Conservation (phyloP, 64 coral and sea anemone genomes). For the Anthopleura sola region DNA sequence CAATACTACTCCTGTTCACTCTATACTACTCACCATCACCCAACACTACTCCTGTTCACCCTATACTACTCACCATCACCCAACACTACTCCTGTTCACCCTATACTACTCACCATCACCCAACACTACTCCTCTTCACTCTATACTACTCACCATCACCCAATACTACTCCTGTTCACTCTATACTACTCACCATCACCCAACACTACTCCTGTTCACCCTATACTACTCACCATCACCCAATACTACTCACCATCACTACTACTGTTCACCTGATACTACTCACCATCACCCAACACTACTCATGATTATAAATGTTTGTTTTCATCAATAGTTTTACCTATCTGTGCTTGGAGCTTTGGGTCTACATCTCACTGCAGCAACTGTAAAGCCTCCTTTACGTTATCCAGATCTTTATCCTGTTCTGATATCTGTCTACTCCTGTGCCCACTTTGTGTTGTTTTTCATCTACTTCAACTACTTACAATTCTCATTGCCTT, state of each 20-base stretch:
- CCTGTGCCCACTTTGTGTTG: slow-evolving; percentile 67
- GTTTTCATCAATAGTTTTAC: slow-evolving; percentile 61
- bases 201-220: no score
- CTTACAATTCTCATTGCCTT: slow-evolving; percentile 75
- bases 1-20: no score
- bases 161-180: no score
- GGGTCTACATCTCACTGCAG: slow-evolving; percentile 47
- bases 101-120: no score
- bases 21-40: background rate
- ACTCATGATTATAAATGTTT: background rate
- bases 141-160: no score
- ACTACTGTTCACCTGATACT: no score
- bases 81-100: no score
- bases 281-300: background rate
- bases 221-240: background rate
- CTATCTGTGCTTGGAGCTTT: slow-evolving; percentile 56
- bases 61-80: background rate
- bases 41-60: no score
- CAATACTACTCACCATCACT: no score
- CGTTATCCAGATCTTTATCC: slow-evolving; percentile 92
- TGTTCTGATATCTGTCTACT: slow-evolving; percentile 93
- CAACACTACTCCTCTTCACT: no score
- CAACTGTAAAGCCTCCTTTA: slow-evolving; percentile 39
- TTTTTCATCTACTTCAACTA: slow-evolving; percentile 89
- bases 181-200: background rate